Evolutionary conservation across 2,113 vertebrate species (phyloP).

Genomic region (Donacobius atricapilla): DNA sequence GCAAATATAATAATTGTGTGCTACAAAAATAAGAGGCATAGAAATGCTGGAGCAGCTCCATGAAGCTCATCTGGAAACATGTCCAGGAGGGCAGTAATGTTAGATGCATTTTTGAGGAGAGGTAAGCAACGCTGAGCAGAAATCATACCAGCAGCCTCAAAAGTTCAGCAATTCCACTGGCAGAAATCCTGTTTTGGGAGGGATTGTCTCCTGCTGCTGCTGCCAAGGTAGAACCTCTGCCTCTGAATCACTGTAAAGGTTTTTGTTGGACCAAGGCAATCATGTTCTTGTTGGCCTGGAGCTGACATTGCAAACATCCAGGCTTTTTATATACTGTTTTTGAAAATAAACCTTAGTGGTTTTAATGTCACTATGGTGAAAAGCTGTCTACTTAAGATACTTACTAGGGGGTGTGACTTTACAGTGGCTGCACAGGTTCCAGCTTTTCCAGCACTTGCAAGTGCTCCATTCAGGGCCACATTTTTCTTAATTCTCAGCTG

Average conservation of each 20-base stretch:
- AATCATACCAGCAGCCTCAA: neutral
- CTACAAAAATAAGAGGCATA: neutral
- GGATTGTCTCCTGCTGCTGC: neutral
- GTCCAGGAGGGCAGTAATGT: neutral
- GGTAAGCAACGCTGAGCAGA: neutral
- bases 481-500: neutral
- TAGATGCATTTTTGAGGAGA: neutral
- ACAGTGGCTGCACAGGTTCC: constrained; percentile 13
- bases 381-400: neutral
- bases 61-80: neutral
- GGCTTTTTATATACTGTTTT: neutral
- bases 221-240: neutral
- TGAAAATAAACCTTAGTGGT: neutral
- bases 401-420: constrained; percentile 41
- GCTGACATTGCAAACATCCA: neutral
- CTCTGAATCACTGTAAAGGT: neutral
- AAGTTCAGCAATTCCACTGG: neutral
- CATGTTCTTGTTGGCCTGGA: neutral
- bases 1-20: neutral
- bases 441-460: constrained; percentile 13
- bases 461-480: constrained; percentile 30
- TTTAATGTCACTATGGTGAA: neutral
- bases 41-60: neutral
- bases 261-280: neutral
- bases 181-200: neutral